Evolutionary conservation across 2,113 vertebrate species (phyloP).

Genomic region (Melospiza georgiana): DNA sequence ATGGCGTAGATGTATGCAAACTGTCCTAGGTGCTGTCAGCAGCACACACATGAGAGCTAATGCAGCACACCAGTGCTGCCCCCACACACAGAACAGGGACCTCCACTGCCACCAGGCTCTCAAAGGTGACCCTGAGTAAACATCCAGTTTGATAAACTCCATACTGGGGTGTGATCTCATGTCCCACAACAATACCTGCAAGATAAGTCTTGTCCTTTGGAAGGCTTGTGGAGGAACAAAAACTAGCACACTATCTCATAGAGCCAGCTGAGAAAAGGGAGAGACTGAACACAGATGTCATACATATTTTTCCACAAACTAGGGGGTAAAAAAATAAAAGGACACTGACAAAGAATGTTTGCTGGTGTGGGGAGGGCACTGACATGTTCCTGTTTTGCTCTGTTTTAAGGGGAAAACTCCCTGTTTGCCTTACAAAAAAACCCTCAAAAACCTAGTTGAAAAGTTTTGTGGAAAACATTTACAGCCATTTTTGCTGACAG

Average conservation of each 20-base stretch:
- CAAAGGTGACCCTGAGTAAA: constrained; percentile 49
- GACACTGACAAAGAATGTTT: not conserved
- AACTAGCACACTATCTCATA: not conserved
- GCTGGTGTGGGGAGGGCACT: not conserved
- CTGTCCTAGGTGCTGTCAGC: accelerated
- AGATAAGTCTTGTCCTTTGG: constrained; percentile 30
- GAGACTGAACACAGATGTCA: constrained; percentile 14
- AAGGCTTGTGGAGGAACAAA: not conserved
- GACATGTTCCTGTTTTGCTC: not conserved
- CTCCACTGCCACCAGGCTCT: not conserved
- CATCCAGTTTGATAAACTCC: constrained; percentile 25
- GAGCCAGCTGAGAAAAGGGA: constrained; percentile 26
- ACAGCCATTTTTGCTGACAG: not conserved
- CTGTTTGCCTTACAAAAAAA: not conserved
- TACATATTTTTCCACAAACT: constrained; percentile 1
- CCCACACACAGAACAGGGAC: not conserved
- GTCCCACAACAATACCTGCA: constrained; percentile 12
- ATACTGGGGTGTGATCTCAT: not conserved
- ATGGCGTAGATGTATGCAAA: accelerated
- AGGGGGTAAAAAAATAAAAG: not conserved
- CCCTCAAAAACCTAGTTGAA: not conserved
- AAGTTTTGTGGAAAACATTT: not conserved
- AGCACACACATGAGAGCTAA: not conserved
- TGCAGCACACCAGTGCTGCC: accelerated
- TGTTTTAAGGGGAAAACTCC: not conserved